Evolutionary conservation across 2,797 vertebrate genomes (phyloP).

Genomic region (Halcyon leucocephala): DNA sequence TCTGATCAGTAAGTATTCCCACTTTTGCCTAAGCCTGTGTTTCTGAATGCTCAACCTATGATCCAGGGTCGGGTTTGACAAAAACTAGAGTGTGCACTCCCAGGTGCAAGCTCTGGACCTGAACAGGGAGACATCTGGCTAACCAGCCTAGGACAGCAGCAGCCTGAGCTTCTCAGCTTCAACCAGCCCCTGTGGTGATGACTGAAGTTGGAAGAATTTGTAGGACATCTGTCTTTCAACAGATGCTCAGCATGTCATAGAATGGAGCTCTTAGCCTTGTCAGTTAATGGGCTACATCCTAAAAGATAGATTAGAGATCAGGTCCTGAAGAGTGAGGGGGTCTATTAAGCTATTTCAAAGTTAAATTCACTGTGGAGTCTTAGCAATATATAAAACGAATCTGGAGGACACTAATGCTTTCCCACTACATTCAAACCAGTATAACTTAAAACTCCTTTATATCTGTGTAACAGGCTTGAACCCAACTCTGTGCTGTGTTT

Average conservation of each 20-base stretch:
- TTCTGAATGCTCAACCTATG: not conserved
- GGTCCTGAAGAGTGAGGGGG: not conserved
- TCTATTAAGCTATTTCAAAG: not conserved
- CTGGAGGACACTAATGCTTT: not conserved
- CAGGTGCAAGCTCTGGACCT: accelerated
- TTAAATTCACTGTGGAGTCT: not conserved
- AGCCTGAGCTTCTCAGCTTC: not conserved
- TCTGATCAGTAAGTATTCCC: not conserved
- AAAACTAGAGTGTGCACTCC: accelerated
- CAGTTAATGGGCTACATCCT: not conserved
- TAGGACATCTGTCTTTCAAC: not conserved
- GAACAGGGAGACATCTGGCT: not conserved
- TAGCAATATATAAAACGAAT: not conserved
- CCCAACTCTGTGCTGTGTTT: not conserved
- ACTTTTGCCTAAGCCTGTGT: not conserved
- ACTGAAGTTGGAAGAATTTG: not conserved
- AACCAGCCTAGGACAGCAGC: not conserved
- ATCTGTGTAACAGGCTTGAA: not conserved
- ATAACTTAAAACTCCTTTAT: not conserved
- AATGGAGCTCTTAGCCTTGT: not conserved
- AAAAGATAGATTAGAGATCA: not conserved
- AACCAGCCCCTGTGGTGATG: not conserved
- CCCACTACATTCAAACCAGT: not conserved
- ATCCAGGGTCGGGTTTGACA: not conserved
- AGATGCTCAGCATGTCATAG: not conserved